phyloP scores from a whole-genome alignment of 64 coral and sea anemone genomes.

The Orbicella faveolata region DNA sequence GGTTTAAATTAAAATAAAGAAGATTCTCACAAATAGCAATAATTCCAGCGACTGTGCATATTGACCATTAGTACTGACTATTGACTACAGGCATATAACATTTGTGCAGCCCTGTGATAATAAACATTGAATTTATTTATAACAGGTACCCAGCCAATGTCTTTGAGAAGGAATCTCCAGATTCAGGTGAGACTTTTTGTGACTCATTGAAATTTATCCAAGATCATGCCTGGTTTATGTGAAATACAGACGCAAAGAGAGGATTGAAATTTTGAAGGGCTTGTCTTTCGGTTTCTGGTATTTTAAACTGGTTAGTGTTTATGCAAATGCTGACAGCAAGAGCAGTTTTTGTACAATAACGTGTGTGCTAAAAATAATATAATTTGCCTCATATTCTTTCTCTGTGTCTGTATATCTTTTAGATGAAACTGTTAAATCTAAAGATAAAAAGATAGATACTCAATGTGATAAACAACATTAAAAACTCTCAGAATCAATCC shows the following conservation, averaged over 20 bases:
- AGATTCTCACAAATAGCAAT: no score
- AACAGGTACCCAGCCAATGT: slow-evolving; percentile 88
- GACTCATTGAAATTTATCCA: slow-evolving; percentile 4
- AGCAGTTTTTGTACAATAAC: neutral
- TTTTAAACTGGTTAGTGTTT: neutral
- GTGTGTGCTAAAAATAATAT: no score
- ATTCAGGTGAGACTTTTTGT: slow-evolving; percentile 74
- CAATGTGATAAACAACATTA: neutral
- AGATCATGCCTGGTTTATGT: slow-evolving; percentile 30
- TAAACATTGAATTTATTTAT: slow-evolving; percentile 6
- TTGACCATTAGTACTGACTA: neutral
- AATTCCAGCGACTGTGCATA: no score
- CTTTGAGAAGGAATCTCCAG: slow-evolving; percentile 82
- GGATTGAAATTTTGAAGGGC: neutral
- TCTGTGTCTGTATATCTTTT: slow-evolving; percentile 4
- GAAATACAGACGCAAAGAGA: slow-evolving; percentile 21
- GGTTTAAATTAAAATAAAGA: no score
- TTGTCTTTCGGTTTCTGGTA: neutral
- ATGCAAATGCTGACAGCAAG: neutral
- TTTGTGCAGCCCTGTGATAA: neutral
- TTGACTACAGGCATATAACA: neutral
- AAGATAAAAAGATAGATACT: neutral
- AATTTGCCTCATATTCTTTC: neutral
- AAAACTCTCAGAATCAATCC: neutral
- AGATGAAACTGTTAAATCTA: neutral